Percentiles rank a stretch among this genome's conserved stretches.
phyloP scores from a whole-genome alignment of 64 coral and sea anemone genomes.

The Porites lutea region DNA sequence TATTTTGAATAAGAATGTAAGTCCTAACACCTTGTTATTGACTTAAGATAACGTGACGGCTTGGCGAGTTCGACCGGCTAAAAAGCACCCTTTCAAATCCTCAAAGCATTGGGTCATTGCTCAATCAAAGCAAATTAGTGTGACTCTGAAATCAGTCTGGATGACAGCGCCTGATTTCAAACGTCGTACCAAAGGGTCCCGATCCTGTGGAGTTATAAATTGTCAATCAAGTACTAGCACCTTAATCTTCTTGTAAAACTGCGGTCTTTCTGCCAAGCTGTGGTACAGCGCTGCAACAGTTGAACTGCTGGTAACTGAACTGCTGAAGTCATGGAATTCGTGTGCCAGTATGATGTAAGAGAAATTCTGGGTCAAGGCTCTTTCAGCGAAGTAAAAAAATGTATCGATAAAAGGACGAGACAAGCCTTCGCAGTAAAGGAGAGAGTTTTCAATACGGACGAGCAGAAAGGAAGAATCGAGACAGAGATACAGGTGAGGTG shows the following conservation, averaged over 20 bases:
- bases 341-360: constrained; percentile 74
- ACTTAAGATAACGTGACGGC: not conserved
- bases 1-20: constrained; percentile 6
- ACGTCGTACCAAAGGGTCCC: not conserved
- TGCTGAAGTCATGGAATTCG: constrained; percentile 65
- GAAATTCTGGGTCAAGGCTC: constrained; percentile 78
- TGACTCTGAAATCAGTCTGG: too few species aligned
- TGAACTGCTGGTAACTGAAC: not conserved
- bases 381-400: constrained; percentile 74
- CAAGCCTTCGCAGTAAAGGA: constrained; percentile 72
- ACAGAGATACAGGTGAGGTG: constrained; percentile 52
- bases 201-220: too few species aligned
- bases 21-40: constrained; percentile 3
- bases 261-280: not conserved
- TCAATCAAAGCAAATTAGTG: too few species aligned
- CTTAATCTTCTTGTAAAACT: not conserved
- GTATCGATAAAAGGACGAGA: constrained; percentile 75
- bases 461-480: constrained; percentile 59
- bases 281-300: not conserved
- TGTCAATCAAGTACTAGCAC: too few species aligned
- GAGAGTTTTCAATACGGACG: constrained; percentile 22
- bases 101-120: too few species aligned
- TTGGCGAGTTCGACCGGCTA: not conserved
- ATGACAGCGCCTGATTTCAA: not conserved
- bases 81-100: not conserved